Evolutionary conservation across 1,140 invertebrate species (phyloP).

Genomic region (Brachystomella parvula): DNA sequence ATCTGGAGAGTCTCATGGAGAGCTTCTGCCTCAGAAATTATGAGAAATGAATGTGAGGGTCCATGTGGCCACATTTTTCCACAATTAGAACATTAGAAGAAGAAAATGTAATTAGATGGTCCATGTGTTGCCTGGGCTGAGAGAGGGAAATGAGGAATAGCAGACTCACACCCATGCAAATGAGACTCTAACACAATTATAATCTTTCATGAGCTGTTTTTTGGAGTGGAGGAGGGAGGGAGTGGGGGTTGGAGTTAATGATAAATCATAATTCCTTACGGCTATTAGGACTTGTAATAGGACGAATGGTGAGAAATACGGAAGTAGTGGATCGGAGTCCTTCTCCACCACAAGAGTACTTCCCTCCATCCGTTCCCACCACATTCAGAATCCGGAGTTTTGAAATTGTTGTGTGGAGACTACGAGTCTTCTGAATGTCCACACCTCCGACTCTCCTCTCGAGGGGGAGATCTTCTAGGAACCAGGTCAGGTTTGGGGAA

Average conservation of each 20-base stretch:
- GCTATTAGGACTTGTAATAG: background rate
- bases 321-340: slow-evolving; percentile 7
- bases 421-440: slow-evolving; percentile 33
- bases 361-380: slow-evolving; percentile 24
- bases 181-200: too few species aligned
- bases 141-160: too few species aligned
- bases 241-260: slow-evolving; percentile 1
- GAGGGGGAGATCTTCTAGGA: slow-evolving; percentile 37
- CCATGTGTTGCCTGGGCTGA: too few species aligned
- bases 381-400: slow-evolving; percentile 31
- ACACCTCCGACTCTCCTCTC: slow-evolving; percentile 34
- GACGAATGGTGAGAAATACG: slow-evolving; percentile 15
- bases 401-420: slow-evolving; percentile 19
- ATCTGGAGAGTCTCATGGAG: too few species aligned
- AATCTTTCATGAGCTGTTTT: too few species aligned
- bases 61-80: too few species aligned
- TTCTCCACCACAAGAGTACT: slow-evolving; percentile 32
- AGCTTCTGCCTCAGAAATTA: too few species aligned
- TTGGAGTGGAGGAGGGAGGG: background rate
- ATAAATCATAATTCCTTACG: background rate
- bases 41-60: too few species aligned
- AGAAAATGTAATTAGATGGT: too few species aligned
- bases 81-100: too few species aligned
- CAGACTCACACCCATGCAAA: too few species aligned
- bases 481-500: slow-evolving; percentile 35